A percentile compares a stretch with the other conserved stretches of the same genome.
Evolutionary conservation across 2,888 invertebrate genomes (phyloP).

Genomic region (Parelbella ahira): DNA sequence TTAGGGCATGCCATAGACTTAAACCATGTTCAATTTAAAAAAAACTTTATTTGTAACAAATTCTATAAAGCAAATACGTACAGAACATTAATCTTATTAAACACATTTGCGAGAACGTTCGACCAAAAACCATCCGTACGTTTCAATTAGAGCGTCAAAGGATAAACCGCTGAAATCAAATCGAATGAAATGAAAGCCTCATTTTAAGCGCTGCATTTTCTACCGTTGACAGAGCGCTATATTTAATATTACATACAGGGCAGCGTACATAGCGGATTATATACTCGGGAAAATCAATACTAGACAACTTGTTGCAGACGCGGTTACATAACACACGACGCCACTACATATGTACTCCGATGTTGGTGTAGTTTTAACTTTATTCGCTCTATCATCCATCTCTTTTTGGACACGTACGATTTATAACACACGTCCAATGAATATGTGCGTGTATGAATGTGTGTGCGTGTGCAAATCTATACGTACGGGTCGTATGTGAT

Average conservation of each 20-base stretch:
- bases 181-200: slow-evolving; percentile 32
- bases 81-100: no score
- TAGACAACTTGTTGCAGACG: slow-evolving; percentile 39
- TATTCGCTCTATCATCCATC: slow-evolving; percentile 20
- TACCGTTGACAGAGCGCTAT: slow-evolving; percentile 36
- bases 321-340: slow-evolving; percentile 34
- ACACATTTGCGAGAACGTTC: background rate
- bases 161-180: slow-evolving; percentile 28
- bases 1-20: no score
- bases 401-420: slow-evolving; percentile 13
- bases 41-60: no score
- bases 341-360: slow-evolving; percentile 15
- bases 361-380: slow-evolving; percentile 19
- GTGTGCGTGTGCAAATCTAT: no score
- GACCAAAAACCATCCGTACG: slow-evolving; percentile 5
- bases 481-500: no score
- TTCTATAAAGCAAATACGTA: no score
- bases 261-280: slow-evolving; percentile 35
- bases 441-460: background rate
- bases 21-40: no score
- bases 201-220: slow-evolving; percentile 38
- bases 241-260: slow-evolving; percentile 30
- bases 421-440: background rate
- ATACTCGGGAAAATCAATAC: slow-evolving; percentile 46
- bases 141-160: slow-evolving; percentile 22